phyloP scores from a whole-genome alignment of 1,140 invertebrate genomes.

The Ostrea edulis region DNA sequence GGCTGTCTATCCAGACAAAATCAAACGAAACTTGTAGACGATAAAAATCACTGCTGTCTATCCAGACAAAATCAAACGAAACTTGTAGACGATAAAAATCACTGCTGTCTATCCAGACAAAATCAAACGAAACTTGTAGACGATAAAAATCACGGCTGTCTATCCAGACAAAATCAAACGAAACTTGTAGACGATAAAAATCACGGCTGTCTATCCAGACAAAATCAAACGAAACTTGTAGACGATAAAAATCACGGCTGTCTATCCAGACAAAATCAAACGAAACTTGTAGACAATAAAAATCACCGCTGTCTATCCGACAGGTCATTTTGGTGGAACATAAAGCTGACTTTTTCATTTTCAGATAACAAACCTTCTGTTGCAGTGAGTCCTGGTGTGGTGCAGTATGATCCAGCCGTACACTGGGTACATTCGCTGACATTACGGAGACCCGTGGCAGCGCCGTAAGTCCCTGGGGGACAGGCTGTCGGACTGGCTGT shows the following conservation, averaged over 20 bases:
- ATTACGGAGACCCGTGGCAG: conserved; percentile 64
- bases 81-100: neutral
- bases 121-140: conserved; percentile 2
- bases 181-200: conserved; percentile 12
- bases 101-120: neutral
- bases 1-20: neutral
- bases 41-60: neutral
- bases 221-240: conserved; percentile 15
- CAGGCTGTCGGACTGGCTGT: conserved; percentile 69
- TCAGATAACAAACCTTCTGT: conserved; percentile 59
- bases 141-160: too few species aligned
- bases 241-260: too few species aligned
- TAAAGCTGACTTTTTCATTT: neutral
- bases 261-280: conserved; percentile 31
- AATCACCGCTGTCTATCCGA: neutral
- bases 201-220: too few species aligned
- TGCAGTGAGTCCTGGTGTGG: conserved; percentile 65
- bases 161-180: conserved; percentile 21
- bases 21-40: too few species aligned
- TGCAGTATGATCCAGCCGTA: conserved; percentile 70
- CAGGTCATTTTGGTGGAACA: neutral
- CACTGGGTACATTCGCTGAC: conserved; percentile 72
- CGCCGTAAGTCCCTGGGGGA: conserved; percentile 72
- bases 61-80: too few species aligned
- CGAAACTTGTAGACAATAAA: neutral